A percentile compares a stretch with the other conserved stretches of the same genome.
Evolutionary conservation across 2,888 invertebrate genomes (phyloP).

Genomic region (Lasioglossum zephyrum): DNA sequence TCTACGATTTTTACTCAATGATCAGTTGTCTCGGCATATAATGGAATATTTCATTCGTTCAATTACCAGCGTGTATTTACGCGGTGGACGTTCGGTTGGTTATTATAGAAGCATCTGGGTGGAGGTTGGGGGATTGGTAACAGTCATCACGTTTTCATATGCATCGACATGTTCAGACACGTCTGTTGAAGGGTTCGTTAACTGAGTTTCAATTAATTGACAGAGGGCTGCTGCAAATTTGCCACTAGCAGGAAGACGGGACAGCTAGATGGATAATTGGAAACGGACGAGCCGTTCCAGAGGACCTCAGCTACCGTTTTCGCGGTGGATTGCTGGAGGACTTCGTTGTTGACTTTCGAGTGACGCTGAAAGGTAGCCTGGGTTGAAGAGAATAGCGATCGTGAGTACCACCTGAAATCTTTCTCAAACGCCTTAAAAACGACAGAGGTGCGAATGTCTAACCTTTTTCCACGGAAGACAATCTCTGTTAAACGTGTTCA

Average conservation of each 20-base stretch:
- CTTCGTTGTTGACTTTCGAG: constrained; percentile 13
- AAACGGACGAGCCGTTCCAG: constrained; percentile 14
- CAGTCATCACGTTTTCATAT: background rate
- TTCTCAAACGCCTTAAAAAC: too few species aligned
- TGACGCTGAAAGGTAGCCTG: background rate
- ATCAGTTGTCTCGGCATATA: too few species aligned
- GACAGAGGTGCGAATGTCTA: background rate
- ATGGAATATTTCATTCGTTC: background rate
- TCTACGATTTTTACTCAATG: background rate
- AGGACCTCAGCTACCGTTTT: constrained; percentile 4
- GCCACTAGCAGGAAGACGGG: constrained; percentile 31
- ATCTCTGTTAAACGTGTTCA: background rate
- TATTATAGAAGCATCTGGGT: background rate
- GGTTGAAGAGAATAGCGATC: background rate
- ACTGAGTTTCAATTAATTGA: constrained; percentile 64
- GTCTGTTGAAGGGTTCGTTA: constrained; percentile 49
- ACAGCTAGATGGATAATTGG: constrained; percentile 28
- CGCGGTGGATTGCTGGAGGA: background rate
- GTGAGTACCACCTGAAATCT: background rate
- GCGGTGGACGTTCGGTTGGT: background rate
- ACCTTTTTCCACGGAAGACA: background rate
- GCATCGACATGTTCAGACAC: background rate
- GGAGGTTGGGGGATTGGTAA: background rate
- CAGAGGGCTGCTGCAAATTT: constrained; percentile 31
- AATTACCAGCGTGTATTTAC: background rate